phyloP scores from a whole-genome alignment of 2,113 vertebrate genomes.

The Oncorhynchus tshawytscha region DNA sequence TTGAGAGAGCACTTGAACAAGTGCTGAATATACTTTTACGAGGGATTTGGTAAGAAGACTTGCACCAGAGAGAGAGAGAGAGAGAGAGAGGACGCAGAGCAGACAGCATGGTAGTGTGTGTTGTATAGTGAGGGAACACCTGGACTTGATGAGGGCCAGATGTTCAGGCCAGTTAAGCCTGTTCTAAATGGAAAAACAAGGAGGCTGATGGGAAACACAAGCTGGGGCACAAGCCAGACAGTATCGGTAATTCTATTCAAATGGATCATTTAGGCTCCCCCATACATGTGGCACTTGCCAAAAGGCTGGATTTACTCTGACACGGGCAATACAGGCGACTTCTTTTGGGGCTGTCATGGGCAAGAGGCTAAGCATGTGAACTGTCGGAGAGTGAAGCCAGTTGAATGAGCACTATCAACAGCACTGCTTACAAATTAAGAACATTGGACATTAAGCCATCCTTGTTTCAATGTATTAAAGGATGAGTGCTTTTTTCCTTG shows the following conservation, averaged over 20 bases:
- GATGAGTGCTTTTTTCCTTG: too few relatives aligned
- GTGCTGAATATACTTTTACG: slow-evolving; percentile 56
- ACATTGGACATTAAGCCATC: too few relatives aligned
- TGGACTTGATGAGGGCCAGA: slow-evolving; percentile 64
- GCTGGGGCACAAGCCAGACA: slow-evolving; percentile 37
- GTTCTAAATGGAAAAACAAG: slow-evolving; percentile 57
- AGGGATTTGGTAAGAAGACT: slow-evolving; percentile 54
- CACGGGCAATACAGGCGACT: neutral
- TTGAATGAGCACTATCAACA: too few relatives aligned
- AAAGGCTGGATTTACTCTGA: slow-evolving; percentile 53
- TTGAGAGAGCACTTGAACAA: slow-evolving; percentile 60
- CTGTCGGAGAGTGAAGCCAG: too few relatives aligned
- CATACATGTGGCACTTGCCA: slow-evolving; percentile 37
- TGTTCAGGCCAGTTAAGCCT: slow-evolving; percentile 54
- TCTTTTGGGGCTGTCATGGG: neutral
- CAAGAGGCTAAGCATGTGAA: neutral
- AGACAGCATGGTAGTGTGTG: neutral
- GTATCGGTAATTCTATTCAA: slow-evolving; percentile 48
- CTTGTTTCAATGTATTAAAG: too few relatives aligned
- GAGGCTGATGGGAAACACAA: slow-evolving; percentile 33
- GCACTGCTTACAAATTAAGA: too few relatives aligned
- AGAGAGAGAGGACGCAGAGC: neutral
- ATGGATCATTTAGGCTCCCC: slow-evolving; percentile 43
- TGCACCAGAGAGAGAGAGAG: slow-evolving; percentile 26
- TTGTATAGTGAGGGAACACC: slow-evolving; percentile 49